Percentiles rank a stretch among this genome's conserved stretches.
Conservation (phyloP, 2,888 invertebrate genomes). For the Mythimna loreyi region DNA sequence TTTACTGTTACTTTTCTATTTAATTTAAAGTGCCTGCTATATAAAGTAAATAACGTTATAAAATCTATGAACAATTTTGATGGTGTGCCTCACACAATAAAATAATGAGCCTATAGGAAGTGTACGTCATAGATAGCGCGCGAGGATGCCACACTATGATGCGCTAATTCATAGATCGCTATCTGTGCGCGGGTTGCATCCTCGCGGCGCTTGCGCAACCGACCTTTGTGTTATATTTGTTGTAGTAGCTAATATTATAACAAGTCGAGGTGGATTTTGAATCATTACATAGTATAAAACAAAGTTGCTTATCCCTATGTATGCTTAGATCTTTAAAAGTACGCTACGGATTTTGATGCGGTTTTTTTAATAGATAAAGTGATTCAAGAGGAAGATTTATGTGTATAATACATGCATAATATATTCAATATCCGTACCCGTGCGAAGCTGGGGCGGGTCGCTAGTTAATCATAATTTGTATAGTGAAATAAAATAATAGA, state of each 20-base stretch:
- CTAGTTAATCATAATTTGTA: neutral
- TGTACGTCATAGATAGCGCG: slow-evolving; percentile 52
- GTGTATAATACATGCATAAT: too few species aligned
- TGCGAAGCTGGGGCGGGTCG: too few species aligned
- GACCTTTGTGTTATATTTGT: slow-evolving; percentile 58
- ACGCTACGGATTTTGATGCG: too few species aligned
- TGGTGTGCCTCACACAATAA: slow-evolving; percentile 49
- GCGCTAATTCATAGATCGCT: slow-evolving; percentile 66
- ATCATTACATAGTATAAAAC: too few species aligned
- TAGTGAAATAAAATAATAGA: neutral
- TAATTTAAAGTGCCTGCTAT: too few species aligned
- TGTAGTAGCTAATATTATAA: slow-evolving; percentile 23
- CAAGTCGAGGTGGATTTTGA: slow-evolving; percentile 1
- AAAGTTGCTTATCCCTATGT: too few species aligned
- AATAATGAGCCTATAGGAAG: slow-evolving; percentile 49
- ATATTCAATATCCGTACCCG: too few species aligned
- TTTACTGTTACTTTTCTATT: too few species aligned
- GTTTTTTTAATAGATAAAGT: too few species aligned
- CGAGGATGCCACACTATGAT: slow-evolving; percentile 55
- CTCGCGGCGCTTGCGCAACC: slow-evolving; percentile 62
- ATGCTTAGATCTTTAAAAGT: too few species aligned
- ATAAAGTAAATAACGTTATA: neutral
- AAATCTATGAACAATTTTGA: slow-evolving; percentile 32
- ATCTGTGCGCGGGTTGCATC: slow-evolving; percentile 60
- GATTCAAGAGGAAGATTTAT: too few species aligned